Evolutionary conservation across 1,140 invertebrate species (phyloP).

Genomic region (Drosophila asahinai): DNA sequence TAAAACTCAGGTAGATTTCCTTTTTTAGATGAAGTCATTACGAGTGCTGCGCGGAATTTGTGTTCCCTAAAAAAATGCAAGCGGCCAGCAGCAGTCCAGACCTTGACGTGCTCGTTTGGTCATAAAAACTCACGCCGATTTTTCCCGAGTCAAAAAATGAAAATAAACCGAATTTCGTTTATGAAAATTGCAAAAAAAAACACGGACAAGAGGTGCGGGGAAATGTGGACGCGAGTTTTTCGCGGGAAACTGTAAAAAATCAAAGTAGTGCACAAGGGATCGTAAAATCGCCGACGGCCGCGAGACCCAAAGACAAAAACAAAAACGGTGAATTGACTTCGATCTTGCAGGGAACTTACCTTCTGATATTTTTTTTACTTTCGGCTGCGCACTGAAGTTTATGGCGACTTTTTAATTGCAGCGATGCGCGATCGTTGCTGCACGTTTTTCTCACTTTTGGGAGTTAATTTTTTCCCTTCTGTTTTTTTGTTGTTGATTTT

Average conservation of each 20-base stretch:
- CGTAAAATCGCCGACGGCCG: conserved; percentile 74
- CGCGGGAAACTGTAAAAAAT: conserved; percentile 78
- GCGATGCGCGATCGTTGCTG: conserved; percentile 41
- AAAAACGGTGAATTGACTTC: conserved; percentile 77
- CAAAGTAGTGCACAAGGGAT: conserved; percentile 76
- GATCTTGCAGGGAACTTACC: conserved; percentile 62
- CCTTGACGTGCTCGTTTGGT: conserved; percentile 64
- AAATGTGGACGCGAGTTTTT: conserved; percentile 52
- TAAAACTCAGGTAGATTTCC: conserved; percentile 70
- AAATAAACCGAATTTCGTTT: conserved; percentile 24
- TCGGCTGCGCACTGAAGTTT: conserved; percentile 34
- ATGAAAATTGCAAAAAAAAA: conserved; percentile 58
- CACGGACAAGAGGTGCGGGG: conserved; percentile 27
- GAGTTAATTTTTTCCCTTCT: conserved; percentile 9
- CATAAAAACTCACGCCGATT: conserved; percentile 60
- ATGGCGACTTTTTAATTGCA: conserved; percentile 72
- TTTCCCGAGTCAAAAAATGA: conserved; percentile 44
- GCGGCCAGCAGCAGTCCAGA: conserved; percentile 39
- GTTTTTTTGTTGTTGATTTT: conserved; percentile 2
- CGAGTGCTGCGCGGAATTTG: conserved; percentile 25
- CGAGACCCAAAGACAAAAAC: conserved; percentile 42
- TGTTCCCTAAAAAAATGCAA: conserved; percentile 67
- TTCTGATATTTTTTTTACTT: conserved; percentile 36
- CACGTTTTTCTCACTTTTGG: conserved; percentile 36
- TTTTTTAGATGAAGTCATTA: conserved; percentile 74